Percentiles rank a stretch among this genome's conserved stretches.
These are phyloP conservation scores for Ferdinandea cuprea DNA, from an alignment of 2,888 invertebrate species.

Conservation along the genomic window DNA sequence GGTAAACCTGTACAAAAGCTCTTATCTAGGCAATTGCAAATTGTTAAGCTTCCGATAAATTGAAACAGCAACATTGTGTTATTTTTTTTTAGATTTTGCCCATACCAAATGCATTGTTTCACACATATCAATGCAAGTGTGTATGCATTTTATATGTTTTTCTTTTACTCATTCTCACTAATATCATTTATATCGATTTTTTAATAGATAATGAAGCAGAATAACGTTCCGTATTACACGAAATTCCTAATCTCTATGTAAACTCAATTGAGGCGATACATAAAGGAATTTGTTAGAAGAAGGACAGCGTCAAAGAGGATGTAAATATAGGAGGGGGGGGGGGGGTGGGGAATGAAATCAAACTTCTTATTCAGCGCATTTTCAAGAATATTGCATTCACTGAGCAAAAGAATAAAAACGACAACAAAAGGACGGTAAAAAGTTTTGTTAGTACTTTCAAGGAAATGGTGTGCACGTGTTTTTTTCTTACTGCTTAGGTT, in stretches of 20 bases:
- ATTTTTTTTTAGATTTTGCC: too few species aligned
- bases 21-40: too few species aligned
- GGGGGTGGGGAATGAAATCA: slow-evolving; percentile 26
- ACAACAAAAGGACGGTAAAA: slow-evolving; percentile 24
- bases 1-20: too few species aligned
- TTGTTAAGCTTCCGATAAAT: background rate
- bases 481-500: too few species aligned
- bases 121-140: background rate
- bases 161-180: background rate
- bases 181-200: slow-evolving; percentile 53
- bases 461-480: background rate
- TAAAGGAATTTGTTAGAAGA: background rate
- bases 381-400: slow-evolving; percentile 62
- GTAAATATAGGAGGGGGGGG: background rate
- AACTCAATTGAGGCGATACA: slow-evolving; percentile 52
- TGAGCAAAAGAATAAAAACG: background rate
- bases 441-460: slow-evolving; percentile 1
- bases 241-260: slow-evolving; percentile 61
- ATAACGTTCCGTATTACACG: background rate
- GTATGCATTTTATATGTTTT: slow-evolving; percentile 39
- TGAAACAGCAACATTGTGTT: too few species aligned
- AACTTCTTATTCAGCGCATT: slow-evolving; percentile 57
- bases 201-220: slow-evolving; percentile 12
- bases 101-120: slow-evolving; percentile 9
- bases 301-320: too few species aligned